Evolutionary conservation across 2,888 invertebrate species (phyloP).

Genomic region (Monochamus alternatus): DNA sequence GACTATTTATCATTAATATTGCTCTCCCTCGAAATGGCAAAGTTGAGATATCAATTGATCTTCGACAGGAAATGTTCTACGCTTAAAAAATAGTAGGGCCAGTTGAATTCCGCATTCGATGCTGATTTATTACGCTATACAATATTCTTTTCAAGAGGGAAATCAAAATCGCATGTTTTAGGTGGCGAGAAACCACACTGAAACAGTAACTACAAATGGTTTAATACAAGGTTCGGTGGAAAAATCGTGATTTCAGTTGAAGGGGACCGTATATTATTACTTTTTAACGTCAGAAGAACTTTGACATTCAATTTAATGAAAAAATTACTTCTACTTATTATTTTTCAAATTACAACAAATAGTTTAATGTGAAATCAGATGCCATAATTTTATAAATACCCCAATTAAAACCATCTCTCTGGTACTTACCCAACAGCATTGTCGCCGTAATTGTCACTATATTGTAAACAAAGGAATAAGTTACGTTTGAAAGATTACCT

Average conservation of each 20-base stretch:
- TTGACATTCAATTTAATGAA: too few species aligned
- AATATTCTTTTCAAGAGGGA: not conserved
- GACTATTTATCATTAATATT: not conserved
- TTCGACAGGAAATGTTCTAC: not conserved
- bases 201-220: not conserved
- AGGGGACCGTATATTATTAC: not conserved
- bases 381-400: too few species aligned
- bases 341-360: too few species aligned
- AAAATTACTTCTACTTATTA: too few species aligned
- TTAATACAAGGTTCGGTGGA: too few species aligned
- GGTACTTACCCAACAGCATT: too few species aligned
- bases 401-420: too few species aligned
- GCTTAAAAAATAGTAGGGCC: not conserved
- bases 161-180: not conserved
- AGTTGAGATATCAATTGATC: conserved; percentile 1
- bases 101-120: not conserved
- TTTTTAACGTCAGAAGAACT: not conserved
- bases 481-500: too few species aligned
- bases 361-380: too few species aligned
- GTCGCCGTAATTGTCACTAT: too few species aligned
- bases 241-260: too few species aligned
- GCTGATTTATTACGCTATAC: not conserved
- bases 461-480: too few species aligned
- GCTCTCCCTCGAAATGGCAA: not conserved
- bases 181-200: not conserved